Conservation (phyloP, 2,113 vertebrate species). For the Tinamus guttatus region DNA sequence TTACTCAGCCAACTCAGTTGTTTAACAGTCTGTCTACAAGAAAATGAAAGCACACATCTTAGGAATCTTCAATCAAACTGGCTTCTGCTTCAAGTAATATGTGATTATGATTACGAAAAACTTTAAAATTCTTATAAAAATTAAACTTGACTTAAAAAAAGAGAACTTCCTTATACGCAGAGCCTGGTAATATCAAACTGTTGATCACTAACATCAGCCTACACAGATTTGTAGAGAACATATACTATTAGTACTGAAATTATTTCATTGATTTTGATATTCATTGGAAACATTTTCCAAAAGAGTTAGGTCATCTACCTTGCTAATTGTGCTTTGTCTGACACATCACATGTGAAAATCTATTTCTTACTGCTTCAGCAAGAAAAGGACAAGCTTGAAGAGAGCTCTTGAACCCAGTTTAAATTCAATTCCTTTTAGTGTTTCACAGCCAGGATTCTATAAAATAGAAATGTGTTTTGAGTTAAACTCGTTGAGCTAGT, state of each 20-base stretch:
- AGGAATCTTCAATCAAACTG: background rate
- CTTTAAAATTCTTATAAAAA: background rate
- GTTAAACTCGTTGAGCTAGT: background rate
- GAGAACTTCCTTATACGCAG: background rate
- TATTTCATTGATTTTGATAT: background rate
- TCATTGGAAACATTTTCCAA: background rate
- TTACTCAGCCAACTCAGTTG: background rate
- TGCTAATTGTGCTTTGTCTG: background rate
- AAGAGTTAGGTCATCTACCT: background rate
- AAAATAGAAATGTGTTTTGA: background rate
- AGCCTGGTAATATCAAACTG: background rate
- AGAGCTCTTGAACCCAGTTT: background rate
- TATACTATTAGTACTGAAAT: background rate
- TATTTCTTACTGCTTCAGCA: background rate
- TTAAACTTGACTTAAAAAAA: background rate
- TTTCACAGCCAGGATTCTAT: background rate
- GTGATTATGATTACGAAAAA: background rate
- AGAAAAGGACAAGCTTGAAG: background rate
- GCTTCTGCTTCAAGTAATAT: background rate
- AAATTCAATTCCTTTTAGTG: background rate
- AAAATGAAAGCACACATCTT: background rate
- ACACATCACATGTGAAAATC: background rate
- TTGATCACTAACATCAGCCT: background rate
- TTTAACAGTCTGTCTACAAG: background rate
- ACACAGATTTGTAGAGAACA: background rate